Evolutionary conservation across 2,888 invertebrate genomes (phyloP), one percentile per base, ranked within the genome.

Genomic region (Nemotelus pantherinus): DNA sequence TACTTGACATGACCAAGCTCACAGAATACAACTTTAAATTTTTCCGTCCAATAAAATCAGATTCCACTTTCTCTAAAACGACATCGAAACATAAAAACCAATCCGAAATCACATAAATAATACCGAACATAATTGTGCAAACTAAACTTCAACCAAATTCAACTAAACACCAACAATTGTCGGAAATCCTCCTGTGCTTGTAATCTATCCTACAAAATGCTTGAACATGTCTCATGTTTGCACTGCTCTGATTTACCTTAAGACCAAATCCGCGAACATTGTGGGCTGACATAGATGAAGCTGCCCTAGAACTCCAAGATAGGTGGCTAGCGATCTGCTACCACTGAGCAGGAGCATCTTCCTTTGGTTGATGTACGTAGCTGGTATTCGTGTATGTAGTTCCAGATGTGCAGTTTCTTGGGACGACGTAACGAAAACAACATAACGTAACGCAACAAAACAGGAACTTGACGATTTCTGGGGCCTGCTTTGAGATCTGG

Each of bases 221-320:
- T 74, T 60, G 74, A 60, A 74, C 74, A 74, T 74, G 74, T 74
- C 74, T 74, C 60, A 74, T 50, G 74, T 48, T 50, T 47, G 48
- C 48, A 25, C 67, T 39, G 39, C 53, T 10, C 70, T 55, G 63
- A 63, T 63, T 3, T 10, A 25, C 57, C 57, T 57, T 57, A 10
- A 57, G 57, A 10, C 10, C 10, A 57, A 25, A 25, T 25, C 25
- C 25, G 25, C 25, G 25, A 25, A 25, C 25, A 10, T 5, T 57
- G 57, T 57, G 57, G 57, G 25, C n/a, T 39, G 25, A 5, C 43
- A 43, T 63, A 5, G 63, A 43, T 63, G 25, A 63, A 25, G 25
- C 25, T 25, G 25, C 25, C 25, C 25, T 25, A 25, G 25, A 25
- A 25, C 25, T 25, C 25, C 25, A 25, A 25, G 25, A 25, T 25